Base-by-base conservation (phyloP, 1,140 invertebrate species). In the Halesus radiatus region DNA sequence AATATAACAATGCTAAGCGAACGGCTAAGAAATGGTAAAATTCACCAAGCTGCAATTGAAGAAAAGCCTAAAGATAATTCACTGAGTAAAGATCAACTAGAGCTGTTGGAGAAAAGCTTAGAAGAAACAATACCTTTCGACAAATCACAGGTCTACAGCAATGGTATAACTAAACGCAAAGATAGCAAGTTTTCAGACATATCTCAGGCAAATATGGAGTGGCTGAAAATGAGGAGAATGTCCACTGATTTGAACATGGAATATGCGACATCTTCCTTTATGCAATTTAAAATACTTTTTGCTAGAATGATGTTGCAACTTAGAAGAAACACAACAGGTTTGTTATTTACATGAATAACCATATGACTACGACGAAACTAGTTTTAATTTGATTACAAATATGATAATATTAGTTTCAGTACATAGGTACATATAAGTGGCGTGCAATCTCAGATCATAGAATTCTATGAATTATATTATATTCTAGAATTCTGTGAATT, bases 21-120 rank as follows among this genome's bases (percentile, higher is more conserved):
- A 82, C 85, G 87, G 77, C 86, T 88, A 29, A 81, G 87, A 77
- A 89, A 89, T 76, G 89, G 89, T n/a, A 87, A 87, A 84, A 3
- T 87, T 2, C 87, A 85, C 78, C 88, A 89, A 85, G 85, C 86
- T n/a, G 81, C 81, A 60, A 75, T 75, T 22, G 26, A 58, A 53
- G 62, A 58, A 10, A 20, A 18, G 18, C 66, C 8, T 66, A 45
- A 64, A 66, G 54, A 23, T 26, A n/a, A 45, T 75, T 37, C 37
- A 75, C 13, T 58, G 16, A 22, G 32, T 18, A 75, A 75, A 60
- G 26, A 32, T 58, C 23, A 22, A 37, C 6, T 32, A 62, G 75
- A 86, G 77, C 16, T 26, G 13, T n/a, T 32, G 58, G 75, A 87
- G 77, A 88, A 87, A 77, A 82, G 76, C 5, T 84, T 85, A 6